Base-by-base conservation (phyloP, 1,140 invertebrate species). In the Drosophila dunni region DNA sequence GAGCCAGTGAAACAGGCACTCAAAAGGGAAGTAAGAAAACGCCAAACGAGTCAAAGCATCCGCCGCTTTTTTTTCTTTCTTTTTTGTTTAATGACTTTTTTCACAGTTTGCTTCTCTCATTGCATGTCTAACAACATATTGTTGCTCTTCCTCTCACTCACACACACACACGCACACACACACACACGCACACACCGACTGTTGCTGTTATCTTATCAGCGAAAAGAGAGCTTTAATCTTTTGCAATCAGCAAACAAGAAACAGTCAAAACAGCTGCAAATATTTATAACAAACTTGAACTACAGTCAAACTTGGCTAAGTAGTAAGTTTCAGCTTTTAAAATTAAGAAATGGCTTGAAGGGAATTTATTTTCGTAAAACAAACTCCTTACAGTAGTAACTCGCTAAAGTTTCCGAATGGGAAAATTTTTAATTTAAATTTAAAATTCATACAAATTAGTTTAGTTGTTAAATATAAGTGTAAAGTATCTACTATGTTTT, bases 21-120 rank as follows among this genome's bases (percentile, higher is more conserved):
- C 3, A 46, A 82, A 81, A 65, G 75, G 61, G 57, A 69, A 65
- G 63, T 48, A 77, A 66, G 67, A 77, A 75, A 61, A 77, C 53
- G 66, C 50, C 61, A 74, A 83, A 71, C 67, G 65, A 76, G 75
- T 45, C 45, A 61, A 48, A 58, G 72, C 60, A 68, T 67, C 56
- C 64, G 48, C 46, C 64, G 70, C 40, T 58, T 36, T 67, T 42
- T 67, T 68, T 73, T 61, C 54, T 45, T 29, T 29, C 5, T 29
- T 29, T 29, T 29, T 36, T 68, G 51, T 67, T 73, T 73, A 67
- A 67, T 73, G 64, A 40, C 48, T 67, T 73, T 73, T 73, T 66
- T 45, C 50, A 20, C 46, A 45, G 48, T 61, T 61, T 68, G 63
- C 51, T 20, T 58, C 29, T 45, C 29, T 29, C 13, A 15, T 58